Evolutionary conservation across 2,888 invertebrate genomes (phyloP).

Genomic region (Nomada goodeniana): DNA sequence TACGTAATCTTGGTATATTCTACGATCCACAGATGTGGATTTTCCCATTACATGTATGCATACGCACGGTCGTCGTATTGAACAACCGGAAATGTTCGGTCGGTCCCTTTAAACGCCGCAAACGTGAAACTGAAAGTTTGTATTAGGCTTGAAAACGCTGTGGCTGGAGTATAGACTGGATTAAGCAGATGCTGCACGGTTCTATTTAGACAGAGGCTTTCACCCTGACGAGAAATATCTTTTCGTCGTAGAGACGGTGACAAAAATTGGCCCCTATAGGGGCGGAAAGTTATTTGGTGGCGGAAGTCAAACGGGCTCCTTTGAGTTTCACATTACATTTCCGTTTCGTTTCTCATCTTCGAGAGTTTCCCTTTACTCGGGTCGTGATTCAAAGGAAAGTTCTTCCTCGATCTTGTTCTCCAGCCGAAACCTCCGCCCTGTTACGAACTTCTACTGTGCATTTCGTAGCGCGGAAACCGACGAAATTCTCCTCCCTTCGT

Average conservation of each 20-base stretch:
- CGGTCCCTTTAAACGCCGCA: neutral
- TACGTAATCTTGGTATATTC: too few species aligned
- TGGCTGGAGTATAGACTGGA: neutral
- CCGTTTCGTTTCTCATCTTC: conserved; percentile 8
- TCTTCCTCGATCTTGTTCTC: conserved; percentile 4
- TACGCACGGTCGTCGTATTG: neutral
- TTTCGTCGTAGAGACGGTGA: neutral
- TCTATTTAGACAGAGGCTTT: neutral
- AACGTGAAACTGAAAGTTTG: neutral
- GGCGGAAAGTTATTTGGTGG: neutral
- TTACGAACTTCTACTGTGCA: neutral
- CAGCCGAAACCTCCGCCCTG: neutral
- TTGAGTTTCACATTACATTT: conserved; percentile 13
- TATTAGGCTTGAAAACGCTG: neutral
- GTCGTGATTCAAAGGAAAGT: neutral
- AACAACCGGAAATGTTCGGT: neutral
- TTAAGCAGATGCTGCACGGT: conserved; percentile 1
- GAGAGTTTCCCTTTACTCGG: conserved; percentile 15
- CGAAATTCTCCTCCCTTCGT: neutral
- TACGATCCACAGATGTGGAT: too few species aligned
- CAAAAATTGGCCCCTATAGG: neutral
- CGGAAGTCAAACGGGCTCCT: neutral
- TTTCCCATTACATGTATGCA: too few species aligned
- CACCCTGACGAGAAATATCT: neutral
- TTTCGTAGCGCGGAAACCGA: neutral